Evolutionary conservation across 2,888 invertebrate genomes (phyloP), one percentile per base, ranked within the genome.

Genomic region (Melangyna quadrimaculata): DNA sequence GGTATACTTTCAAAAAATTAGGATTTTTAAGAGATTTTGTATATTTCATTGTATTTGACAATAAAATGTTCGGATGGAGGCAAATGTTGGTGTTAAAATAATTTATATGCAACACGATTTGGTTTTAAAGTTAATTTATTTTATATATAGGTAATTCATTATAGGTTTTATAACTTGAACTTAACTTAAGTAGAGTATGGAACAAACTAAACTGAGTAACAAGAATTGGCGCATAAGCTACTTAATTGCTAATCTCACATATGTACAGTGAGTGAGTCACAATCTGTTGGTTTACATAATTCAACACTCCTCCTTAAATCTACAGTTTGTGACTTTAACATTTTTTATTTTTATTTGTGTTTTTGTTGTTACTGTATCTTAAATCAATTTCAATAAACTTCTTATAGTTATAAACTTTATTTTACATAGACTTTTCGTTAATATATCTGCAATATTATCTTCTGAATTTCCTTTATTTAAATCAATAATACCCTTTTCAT

Each of bases 391-490:
- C 19, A 73, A 73, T 55, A 55, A 55, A 29, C 8, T 55, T 55
- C 55, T 55, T 1, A 55, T 55, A 29, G n/a, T 55, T 29, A 55
- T 29, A 55, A 55, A 61, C 27, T 61, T 73, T 27, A 9, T 51
- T 72, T 48, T 32, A 12, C 61, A 19, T 53, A 73, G 27, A 40
- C 48, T 53, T 37, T 73, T 82, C 8, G 78, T 88, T 29, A 89
- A 87, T 48, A 88, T 87, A 77, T 89, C 89, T 40, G 88, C 88
- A 61, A 87, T 40, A 83, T 89, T 89, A 69, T 88, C 57, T 78
- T 88, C 80, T 2, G 89, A 87, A 14, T 88, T 77, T 57, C 88
- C 87, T 87, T 89, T 89, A 43, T 89, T 78, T 88, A 89, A 87
- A 87, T 89, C 87, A 84, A 89, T 88, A 75, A 86, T 82, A 51